A percentile compares a stretch with the other conserved stretches of the same genome.
phyloP scores from a whole-genome alignment of 2,888 invertebrate species.

The Ornithoptera priamus region DNA sequence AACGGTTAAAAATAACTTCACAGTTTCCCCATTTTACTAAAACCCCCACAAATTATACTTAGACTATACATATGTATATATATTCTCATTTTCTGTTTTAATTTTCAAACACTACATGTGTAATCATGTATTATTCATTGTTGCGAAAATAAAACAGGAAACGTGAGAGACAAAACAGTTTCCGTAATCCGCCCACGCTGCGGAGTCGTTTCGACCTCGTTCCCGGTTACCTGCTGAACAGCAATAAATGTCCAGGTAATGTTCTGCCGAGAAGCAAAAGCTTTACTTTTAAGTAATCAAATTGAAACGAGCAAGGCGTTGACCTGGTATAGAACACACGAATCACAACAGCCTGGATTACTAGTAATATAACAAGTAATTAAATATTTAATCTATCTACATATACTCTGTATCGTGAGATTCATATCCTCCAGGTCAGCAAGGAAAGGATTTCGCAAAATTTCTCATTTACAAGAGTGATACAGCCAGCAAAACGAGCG shows the following conservation, averaged over 20 bases:
- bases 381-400: too few species aligned
- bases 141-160: conserved; percentile 22
- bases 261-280: too few species aligned
- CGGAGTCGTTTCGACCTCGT: conserved; percentile 7
- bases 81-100: background rate
- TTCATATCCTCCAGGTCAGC: too few species aligned
- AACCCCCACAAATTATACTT: background rate
- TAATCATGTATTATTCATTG: conserved; percentile 17
- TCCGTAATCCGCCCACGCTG: conserved; percentile 16
- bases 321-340: too few species aligned
- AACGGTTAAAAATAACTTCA: background rate
- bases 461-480: too few species aligned
- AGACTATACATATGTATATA: background rate
- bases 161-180: conserved; percentile 10
- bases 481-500: too few species aligned
- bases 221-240: conserved; percentile 3
- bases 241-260: conserved; percentile 1
- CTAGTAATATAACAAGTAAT: too few species aligned
- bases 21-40: background rate
- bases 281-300: too few species aligned
- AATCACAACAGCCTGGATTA: too few species aligned
- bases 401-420: too few species aligned
- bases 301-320: too few species aligned
- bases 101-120: conserved; percentile 8
- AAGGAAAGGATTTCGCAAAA: too few species aligned